Evolutionary conservation across 1,140 invertebrate genomes (phyloP).

Genomic region (Scaptodrosophila lebanonensis): DNA sequence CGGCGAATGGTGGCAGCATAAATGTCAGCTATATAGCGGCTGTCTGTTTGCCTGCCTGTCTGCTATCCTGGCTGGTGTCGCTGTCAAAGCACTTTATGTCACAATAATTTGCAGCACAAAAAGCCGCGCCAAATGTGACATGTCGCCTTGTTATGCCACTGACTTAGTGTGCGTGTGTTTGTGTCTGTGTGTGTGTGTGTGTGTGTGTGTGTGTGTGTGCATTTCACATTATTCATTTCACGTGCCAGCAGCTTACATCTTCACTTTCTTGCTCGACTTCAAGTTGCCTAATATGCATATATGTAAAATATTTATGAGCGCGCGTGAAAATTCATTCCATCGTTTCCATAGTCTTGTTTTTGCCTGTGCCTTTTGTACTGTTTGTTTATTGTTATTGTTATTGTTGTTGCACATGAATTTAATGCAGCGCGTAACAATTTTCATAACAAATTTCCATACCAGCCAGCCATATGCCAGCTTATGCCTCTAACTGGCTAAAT

Average conservation of each 20-base stretch:
- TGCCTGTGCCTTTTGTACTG: slow-evolving; percentile 28
- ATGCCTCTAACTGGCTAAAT: slow-evolving; percentile 70
- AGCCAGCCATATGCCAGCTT: slow-evolving; percentile 34
- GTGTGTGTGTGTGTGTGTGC: slow-evolving; percentile 48
- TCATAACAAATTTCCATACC: slow-evolving; percentile 62
- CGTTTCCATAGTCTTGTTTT: slow-evolving; percentile 63
- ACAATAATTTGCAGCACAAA: slow-evolving; percentile 66
- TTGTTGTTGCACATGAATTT: slow-evolving; percentile 47
- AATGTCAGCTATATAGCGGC: slow-evolving; percentile 25
- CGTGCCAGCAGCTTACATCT: slow-evolving; percentile 64
- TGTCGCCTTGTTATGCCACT: slow-evolving; percentile 5
- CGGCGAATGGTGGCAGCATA: slow-evolving; percentile 21
- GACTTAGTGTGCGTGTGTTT: slow-evolving; percentile 1
- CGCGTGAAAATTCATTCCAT: slow-evolving; percentile 71
- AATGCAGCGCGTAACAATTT: slow-evolving; percentile 67
- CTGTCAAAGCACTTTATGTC: slow-evolving; percentile 75
- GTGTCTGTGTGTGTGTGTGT: slow-evolving; percentile 4
- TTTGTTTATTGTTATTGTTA: slow-evolving; percentile 34
- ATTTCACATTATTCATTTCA: slow-evolving; percentile 55
- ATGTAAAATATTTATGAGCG: slow-evolving; percentile 75
- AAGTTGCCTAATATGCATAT: slow-evolving; percentile 65
- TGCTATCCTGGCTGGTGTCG: slow-evolving; percentile 43
- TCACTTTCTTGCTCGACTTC: slow-evolving; percentile 39
- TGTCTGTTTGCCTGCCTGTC: slow-evolving; percentile 8
- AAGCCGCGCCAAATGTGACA: not conserved